Evolutionary conservation across 2,113 vertebrate genomes (phyloP).

Genomic region (Scolopax mira): DNA sequence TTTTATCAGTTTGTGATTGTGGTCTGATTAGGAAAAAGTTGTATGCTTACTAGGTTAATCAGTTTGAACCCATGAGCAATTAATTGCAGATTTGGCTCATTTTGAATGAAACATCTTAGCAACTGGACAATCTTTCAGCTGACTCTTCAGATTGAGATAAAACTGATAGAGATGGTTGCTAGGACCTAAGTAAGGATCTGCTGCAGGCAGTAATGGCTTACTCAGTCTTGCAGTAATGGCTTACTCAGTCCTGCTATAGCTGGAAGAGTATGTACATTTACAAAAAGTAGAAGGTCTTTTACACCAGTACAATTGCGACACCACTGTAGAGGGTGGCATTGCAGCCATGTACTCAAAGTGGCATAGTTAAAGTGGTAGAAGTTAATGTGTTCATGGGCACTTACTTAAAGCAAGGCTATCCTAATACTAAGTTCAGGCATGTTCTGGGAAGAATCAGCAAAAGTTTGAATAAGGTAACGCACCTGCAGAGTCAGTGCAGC

Average conservation of each 20-base stretch:
- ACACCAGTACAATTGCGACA: not conserved
- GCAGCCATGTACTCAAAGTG: not conserved
- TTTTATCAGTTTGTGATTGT: not conserved
- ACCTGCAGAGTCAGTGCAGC: not conserved
- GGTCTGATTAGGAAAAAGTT: not conserved
- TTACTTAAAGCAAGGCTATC: not conserved
- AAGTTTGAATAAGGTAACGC: not conserved
- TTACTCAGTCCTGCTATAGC: not conserved
- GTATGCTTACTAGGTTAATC: not conserved
- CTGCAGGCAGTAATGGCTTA: not conserved
- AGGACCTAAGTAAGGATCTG: not conserved
- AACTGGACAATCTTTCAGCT: not conserved
- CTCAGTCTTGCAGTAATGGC: not conserved
- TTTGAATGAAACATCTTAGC: not conserved
- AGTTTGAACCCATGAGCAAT: not conserved
- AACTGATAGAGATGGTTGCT: not conserved
- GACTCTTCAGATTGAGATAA: not conserved
- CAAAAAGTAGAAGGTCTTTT: not conserved
- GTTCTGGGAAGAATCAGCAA: not conserved
- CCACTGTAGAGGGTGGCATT: not conserved
- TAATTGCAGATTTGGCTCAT: not conserved
- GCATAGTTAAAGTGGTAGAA: not conserved
- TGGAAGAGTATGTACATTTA: not conserved
- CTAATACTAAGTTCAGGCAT: not conserved
- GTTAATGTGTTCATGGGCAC: not conserved